phyloP scores from a whole-genome alignment of 2,113 vertebrate genomes.

The Megaleporinus macrocephalus region DNA sequence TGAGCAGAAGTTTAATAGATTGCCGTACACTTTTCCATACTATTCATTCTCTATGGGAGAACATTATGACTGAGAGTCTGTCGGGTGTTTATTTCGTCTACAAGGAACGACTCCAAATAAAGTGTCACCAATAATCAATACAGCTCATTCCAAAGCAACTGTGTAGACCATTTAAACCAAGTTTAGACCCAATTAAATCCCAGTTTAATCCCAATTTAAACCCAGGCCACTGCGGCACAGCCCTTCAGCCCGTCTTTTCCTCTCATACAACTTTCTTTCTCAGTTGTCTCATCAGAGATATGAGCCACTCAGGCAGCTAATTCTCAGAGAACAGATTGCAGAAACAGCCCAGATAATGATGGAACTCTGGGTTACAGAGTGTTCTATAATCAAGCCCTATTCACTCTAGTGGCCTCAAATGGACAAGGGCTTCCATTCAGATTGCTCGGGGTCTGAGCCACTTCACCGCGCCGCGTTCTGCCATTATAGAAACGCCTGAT shows the following conservation, averaged over 20 bases:
- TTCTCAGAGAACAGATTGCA: not conserved
- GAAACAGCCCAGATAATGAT: not conserved
- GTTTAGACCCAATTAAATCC: no score
- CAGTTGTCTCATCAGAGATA: not conserved
- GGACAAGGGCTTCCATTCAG: not conserved
- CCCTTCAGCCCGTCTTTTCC: not conserved
- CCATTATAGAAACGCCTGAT: not conserved
- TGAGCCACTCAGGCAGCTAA: not conserved
- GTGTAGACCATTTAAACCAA: no score
- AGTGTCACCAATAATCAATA: no score
- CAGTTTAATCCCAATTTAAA: not conserved
- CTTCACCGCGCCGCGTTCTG: not conserved
- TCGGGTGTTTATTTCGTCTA: no score
- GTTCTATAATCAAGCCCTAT: constrained; percentile 1
- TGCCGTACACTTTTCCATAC: no score
- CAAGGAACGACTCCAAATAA: no score
- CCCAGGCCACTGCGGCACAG: not conserved
- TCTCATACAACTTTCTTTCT: not conserved
- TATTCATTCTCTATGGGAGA: no score
- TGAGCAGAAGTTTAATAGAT: no score
- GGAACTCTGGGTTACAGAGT: not conserved
- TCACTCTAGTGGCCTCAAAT: not conserved
- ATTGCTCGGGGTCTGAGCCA: not conserved
- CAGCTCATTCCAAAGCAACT: no score
- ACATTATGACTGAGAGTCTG: no score